Evolutionary conservation across 2,797 vertebrate genomes (phyloP).

Genomic region (Avahi laniger): DNA sequence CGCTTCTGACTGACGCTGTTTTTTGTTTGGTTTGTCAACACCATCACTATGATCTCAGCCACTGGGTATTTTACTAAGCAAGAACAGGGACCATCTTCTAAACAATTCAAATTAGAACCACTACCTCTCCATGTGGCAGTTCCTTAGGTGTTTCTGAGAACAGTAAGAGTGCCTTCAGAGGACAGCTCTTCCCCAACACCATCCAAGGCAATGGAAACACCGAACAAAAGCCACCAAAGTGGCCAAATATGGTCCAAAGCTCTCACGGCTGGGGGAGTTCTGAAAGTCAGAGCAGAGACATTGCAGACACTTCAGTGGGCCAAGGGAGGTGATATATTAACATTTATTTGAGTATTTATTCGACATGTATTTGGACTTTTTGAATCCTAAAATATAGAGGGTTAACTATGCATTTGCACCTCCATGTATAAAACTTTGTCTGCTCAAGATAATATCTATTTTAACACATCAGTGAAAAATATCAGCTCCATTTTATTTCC

Average conservation of each 20-base stretch:
- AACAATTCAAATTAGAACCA: neutral
- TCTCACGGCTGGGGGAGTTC: neutral
- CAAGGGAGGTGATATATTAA: neutral
- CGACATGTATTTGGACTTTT: neutral
- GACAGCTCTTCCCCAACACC: neutral
- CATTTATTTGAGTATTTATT: neutral
- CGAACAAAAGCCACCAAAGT: neutral
- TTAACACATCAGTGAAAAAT: neutral
- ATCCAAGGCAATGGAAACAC: neutral
- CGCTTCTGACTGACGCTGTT: neutral
- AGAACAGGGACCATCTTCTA: neutral
- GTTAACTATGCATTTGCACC: neutral
- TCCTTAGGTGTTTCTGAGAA: neutral
- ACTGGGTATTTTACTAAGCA: neutral
- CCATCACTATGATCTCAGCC: neutral
- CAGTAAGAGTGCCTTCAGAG: neutral
- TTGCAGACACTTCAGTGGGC: neutral
- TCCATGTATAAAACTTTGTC: neutral
- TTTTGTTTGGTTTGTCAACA: neutral
- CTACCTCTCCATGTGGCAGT: neutral
- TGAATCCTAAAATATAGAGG: neutral
- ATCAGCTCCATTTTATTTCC: neutral
- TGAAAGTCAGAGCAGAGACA: neutral
- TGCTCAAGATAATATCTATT: neutral
- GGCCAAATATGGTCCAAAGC: neutral